These are phyloP conservation scores for Apostichopus californicus DNA, from an alignment of 35 echinoderm and acorn worm species.

Conservation along the genomic window DNA sequence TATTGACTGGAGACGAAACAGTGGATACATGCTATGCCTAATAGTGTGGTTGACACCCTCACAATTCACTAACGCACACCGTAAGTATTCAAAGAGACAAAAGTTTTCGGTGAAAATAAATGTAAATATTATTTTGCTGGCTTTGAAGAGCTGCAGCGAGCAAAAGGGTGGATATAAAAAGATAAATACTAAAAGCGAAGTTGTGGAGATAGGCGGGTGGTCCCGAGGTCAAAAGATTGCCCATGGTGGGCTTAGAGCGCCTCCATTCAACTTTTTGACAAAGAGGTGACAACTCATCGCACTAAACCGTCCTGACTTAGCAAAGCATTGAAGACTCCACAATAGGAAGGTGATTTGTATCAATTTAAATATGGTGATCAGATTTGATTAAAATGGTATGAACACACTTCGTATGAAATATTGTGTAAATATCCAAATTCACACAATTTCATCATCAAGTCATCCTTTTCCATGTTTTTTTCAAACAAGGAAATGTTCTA, in stretches of 20 bases:
- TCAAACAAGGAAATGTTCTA: too few relatives aligned
- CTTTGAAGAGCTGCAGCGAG: neutral
- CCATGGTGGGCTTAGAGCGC: neutral
- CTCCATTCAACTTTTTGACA: conserved; percentile 14
- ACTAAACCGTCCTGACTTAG: neutral
- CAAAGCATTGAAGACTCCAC: neutral
- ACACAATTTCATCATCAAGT: too few relatives aligned
- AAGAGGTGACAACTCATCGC: conserved; percentile 8
- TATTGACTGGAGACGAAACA: conserved; percentile 3
- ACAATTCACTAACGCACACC: neutral
- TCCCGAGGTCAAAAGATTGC: neutral
- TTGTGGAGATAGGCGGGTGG: neutral
- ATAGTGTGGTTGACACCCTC: conserved; percentile 10
- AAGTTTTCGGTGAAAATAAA: conserved; percentile 23
- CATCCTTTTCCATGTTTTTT: too few relatives aligned
- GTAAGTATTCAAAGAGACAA: conserved; percentile 25
- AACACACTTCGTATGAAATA: too few relatives aligned
- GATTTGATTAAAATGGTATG: too few relatives aligned
- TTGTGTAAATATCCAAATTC: too few relatives aligned
- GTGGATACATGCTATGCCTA: neutral
- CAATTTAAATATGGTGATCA: neutral
- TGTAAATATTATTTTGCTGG: conserved; percentile 39
- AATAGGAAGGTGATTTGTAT: neutral
- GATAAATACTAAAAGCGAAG: neutral
- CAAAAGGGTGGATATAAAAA: neutral